These are phyloP conservation scores for Oscheius sp. DNA, from an alignment of 2,888 invertebrate species.

Conservation along the genomic window DNA sequence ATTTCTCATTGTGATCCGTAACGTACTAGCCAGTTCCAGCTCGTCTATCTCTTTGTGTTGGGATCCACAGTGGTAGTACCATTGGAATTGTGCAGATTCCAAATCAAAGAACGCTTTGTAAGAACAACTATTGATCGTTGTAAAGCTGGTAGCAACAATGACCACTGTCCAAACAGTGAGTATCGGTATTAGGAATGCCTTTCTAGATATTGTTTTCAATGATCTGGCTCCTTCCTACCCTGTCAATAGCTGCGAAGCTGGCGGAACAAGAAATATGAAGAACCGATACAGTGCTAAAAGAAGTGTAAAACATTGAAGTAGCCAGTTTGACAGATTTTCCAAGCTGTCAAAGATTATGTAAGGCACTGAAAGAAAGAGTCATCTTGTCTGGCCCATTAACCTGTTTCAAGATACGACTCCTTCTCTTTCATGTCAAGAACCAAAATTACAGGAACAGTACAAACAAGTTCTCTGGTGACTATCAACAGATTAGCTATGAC, in stretches of 20 bases:
- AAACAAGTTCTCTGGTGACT: neutral
- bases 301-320: neutral
- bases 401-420: neutral
- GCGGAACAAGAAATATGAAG: conserved; percentile 4
- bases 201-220: neutral
- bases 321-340: neutral
- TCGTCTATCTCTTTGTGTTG: neutral
- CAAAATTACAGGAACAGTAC: conserved; percentile 3
- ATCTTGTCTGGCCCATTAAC: neutral
- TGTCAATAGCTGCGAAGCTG: neutral
- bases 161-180: neutral
- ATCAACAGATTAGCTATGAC: conserved; percentile 9
- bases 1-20: neutral
- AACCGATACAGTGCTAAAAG: conserved; percentile 9
- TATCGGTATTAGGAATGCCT: neutral
- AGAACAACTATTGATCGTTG: neutral
- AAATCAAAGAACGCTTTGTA: neutral
- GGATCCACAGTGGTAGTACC: neutral
- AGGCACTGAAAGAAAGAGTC: neutral
- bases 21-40: neutral
- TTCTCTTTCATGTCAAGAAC: neutral
- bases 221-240: neutral
- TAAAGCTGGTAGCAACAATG: neutral
- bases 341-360: conserved; percentile 1
- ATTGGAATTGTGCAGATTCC: neutral